A percentile compares a stretch with the other conserved stretches of the same genome.
These are phyloP conservation scores for Tyto alba DNA, from an alignment of 2,113 vertebrate genomes.

Conservation along the genomic window DNA sequence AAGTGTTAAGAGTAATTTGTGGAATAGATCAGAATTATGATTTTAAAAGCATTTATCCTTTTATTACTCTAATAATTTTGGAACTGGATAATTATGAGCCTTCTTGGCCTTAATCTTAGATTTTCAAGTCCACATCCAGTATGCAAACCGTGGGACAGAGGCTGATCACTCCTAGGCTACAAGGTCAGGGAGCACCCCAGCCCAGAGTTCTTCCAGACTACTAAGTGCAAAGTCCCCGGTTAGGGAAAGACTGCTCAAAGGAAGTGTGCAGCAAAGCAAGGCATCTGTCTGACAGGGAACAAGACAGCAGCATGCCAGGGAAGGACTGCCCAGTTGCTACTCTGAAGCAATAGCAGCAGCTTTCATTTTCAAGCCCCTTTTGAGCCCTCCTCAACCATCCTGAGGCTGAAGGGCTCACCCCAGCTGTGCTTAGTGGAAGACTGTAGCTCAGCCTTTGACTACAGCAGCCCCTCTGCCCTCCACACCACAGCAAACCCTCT, in stretches of 20 bases:
- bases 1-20: neutral
- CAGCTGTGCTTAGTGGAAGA: neutral
- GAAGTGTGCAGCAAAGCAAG: neutral
- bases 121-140: neutral
- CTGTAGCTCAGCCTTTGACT: neutral
- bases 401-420: neutral
- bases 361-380: neutral
- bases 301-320: neutral
- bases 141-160: neutral
- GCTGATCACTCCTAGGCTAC: neutral
- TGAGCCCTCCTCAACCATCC: neutral
- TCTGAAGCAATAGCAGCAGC: neutral
- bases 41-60: neutral
- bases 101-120: neutral
- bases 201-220: neutral
- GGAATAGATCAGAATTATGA: neutral
- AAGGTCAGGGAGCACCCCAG: neutral
- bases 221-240: neutral
- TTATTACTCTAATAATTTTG: constrained; percentile 11
- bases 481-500: neutral
- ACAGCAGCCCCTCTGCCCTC: neutral
- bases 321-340: neutral
- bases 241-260: neutral
- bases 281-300: neutral
- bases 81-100: neutral